phyloP scores from a whole-genome alignment of 2,113 vertebrate genomes.

The Entomyzon cyanotis region DNA sequence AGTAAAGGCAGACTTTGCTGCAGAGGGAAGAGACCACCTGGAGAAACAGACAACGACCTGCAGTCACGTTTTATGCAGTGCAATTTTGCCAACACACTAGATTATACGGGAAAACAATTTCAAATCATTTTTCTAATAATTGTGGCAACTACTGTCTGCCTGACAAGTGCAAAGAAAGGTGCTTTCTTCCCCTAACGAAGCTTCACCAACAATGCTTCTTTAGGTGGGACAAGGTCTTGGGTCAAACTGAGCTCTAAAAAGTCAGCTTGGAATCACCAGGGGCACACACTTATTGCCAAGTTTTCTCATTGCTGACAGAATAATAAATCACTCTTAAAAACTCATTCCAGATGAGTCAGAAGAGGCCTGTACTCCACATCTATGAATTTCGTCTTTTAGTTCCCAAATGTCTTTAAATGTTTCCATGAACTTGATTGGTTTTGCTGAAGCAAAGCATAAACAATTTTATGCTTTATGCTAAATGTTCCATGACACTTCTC shows the following conservation, averaged over 20 bases:
- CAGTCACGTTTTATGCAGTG: background rate
- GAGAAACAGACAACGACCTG: background rate
- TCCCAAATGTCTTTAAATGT: background rate
- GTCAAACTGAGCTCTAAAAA: background rate
- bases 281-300: background rate
- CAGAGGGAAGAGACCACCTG: background rate
- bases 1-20: background rate
- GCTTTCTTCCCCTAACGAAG: background rate
- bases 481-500: background rate
- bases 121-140: background rate
- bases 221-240: background rate
- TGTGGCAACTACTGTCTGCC: background rate
- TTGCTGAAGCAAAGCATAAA: background rate
- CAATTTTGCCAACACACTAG: background rate
- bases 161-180: background rate
- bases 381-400: background rate
- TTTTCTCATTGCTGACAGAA: background rate
- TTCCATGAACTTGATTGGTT: background rate
- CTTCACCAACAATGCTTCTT: background rate
- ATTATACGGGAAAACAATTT: background rate
- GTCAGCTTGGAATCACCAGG: background rate
- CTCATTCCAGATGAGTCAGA: background rate
- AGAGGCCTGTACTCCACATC: background rate
- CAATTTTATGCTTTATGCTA: background rate
- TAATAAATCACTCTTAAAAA: background rate